Evolutionary conservation across 2,888 invertebrate species (phyloP).

Genomic region (Caenorhabditis zanzibari): DNA sequence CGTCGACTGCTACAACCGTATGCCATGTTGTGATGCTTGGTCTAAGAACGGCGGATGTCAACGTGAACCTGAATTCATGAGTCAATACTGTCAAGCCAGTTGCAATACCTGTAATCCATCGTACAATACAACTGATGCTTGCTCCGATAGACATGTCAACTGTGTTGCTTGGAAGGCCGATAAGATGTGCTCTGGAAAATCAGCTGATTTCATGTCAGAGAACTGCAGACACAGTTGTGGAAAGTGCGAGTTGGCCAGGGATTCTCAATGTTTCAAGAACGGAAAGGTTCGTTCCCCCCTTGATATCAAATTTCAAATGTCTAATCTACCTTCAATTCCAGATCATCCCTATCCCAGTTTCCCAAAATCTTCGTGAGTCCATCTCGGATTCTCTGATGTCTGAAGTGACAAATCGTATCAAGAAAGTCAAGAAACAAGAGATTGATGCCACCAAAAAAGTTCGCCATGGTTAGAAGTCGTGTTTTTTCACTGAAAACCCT

Average conservation of each 20-base stretch:
- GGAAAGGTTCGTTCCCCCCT: slow-evolving; percentile 71
- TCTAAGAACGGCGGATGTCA: slow-evolving; percentile 77
- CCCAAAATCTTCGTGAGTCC: slow-evolving; percentile 65
- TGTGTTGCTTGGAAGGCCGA: slow-evolving; percentile 73
- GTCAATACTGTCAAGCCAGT: slow-evolving; percentile 79
- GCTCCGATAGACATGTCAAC: slow-evolving; percentile 80
- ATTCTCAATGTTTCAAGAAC: slow-evolving; percentile 65
- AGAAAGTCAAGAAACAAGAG: slow-evolving; percentile 55
- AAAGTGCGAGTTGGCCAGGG: slow-evolving; percentile 71
- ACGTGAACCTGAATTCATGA: slow-evolving; percentile 79
- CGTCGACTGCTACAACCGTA: slow-evolving; percentile 80
- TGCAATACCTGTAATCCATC: slow-evolving; percentile 77
- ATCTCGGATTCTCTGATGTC: slow-evolving; percentile 73
- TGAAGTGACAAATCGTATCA: slow-evolving; percentile 65
- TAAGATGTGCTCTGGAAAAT: slow-evolving; percentile 74
- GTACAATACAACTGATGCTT: slow-evolving; percentile 78
- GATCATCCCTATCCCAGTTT: slow-evolving; percentile 62
- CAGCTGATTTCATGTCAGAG: slow-evolving; percentile 80
- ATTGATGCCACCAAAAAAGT: slow-evolving; percentile 49
- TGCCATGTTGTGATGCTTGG: slow-evolving; percentile 82
- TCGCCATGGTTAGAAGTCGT: slow-evolving; percentile 30
- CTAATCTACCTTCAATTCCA: slow-evolving; percentile 1
- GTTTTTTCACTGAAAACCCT: background rate
- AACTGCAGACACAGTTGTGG: slow-evolving; percentile 80
- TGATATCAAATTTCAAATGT: background rate